Percentiles rank a stretch among this genome's conserved stretches.
Conservation (phyloP, 1,140 invertebrate species). For the Philotrypesis tridentata region DNA sequence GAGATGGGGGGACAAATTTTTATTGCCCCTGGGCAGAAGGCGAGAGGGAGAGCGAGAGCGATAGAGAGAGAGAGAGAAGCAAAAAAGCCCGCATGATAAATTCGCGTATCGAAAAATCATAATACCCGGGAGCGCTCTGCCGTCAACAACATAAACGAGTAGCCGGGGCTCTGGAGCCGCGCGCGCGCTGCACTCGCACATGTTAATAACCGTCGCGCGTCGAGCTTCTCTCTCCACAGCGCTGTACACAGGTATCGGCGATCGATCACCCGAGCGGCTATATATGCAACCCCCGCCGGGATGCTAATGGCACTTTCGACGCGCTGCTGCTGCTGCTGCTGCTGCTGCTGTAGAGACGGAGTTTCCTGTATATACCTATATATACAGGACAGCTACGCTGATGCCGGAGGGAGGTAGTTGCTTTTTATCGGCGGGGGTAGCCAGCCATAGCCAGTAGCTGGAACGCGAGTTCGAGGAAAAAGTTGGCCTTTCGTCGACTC, state of each 20-base stretch:
- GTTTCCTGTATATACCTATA: too few relatives aligned
- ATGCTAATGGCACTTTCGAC: slow-evolving; percentile 47
- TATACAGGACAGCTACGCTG: too few relatives aligned
- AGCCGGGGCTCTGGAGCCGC: not conserved
- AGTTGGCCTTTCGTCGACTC: slow-evolving; percentile 14
- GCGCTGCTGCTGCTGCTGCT: not conserved
- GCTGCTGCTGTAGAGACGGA: too few relatives aligned
- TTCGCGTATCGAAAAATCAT: slow-evolving; percentile 40
- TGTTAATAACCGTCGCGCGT: slow-evolving; percentile 33
- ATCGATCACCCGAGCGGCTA: slow-evolving; percentile 40
- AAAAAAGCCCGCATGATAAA: slow-evolving; percentile 14
- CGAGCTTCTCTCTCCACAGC: too few relatives aligned
- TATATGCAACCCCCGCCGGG: not conserved
- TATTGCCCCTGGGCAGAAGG: slow-evolving; percentile 5
- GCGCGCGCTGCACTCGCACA: slow-evolving; percentile 12
- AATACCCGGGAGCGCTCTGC: not conserved
- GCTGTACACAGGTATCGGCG: slow-evolving; percentile 23
- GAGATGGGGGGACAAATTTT: slow-evolving; percentile 7
- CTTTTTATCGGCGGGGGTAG: slow-evolving; percentile 8
- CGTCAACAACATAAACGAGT: slow-evolving; percentile 3
- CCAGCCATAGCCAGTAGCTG: not conserved
- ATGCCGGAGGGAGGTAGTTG: not conserved
- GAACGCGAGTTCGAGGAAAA: slow-evolving; percentile 14
- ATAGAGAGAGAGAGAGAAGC: not conserved
- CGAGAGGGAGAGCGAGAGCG: too few relatives aligned